Conservation (phyloP, 1,140 invertebrate species). For the Apis dorsata region DNA sequence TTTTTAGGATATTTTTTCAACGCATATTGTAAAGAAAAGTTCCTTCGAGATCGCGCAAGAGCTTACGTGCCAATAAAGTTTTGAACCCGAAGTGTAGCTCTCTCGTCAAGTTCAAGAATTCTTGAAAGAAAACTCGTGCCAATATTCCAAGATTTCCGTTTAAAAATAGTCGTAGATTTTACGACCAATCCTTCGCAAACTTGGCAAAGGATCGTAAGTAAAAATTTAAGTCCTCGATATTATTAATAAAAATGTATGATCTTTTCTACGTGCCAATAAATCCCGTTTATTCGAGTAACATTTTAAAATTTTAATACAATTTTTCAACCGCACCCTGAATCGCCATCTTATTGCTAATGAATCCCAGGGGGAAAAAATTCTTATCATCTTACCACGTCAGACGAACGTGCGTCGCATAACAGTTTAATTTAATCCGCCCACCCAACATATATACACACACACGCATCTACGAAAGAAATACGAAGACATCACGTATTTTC, state of each 20-base stretch:
- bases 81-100: conserved; percentile 5
- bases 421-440: neutral
- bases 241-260: neutral
- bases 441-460: too few species aligned
- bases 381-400: neutral
- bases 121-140: neutral
- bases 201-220: neutral
- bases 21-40: neutral
- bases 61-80: conserved; percentile 13
- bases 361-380: neutral
- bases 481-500: neutral
- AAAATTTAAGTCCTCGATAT: neutral
- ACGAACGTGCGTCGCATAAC: neutral
- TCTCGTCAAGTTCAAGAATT: conserved; percentile 14
- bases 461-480: neutral
- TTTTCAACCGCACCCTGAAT: too few species aligned
- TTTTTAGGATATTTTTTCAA: neutral
- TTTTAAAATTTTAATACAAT: too few species aligned
- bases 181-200: neutral
- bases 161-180: conserved; percentile 1
- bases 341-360: too few species aligned
- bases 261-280: too few species aligned
- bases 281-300: too few species aligned
- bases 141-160: neutral
- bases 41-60: neutral